Conservation (phyloP, 2,888 invertebrate genomes). For the Scotopteryx bipunctaria region DNA sequence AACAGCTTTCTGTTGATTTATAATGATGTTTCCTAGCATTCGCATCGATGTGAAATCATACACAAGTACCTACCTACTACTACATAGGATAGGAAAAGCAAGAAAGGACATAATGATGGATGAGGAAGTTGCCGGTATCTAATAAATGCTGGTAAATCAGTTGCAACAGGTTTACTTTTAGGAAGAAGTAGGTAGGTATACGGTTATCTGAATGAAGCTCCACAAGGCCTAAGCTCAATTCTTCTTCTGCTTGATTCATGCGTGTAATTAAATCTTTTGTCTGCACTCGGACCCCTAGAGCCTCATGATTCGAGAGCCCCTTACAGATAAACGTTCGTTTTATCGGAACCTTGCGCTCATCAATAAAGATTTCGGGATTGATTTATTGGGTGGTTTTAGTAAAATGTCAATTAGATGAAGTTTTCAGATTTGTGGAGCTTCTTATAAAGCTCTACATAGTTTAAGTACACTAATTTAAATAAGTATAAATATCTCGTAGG, state of each 20-base stretch:
- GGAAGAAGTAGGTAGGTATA: slow-evolving; percentile 6
- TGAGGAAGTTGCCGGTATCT: too few species aligned
- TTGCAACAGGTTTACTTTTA: slow-evolving; percentile 1
- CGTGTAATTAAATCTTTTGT: slow-evolving; percentile 83
- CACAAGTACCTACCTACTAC: too few species aligned
- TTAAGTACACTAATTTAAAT: too few species aligned
- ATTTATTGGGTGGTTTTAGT: slow-evolving; percentile 52
- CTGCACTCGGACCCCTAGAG: slow-evolving; percentile 58
- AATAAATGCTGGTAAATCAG: too few species aligned
- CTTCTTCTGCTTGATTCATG: slow-evolving; percentile 72
- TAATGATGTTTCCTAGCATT: too few species aligned
- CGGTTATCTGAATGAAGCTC: slow-evolving; percentile 57
- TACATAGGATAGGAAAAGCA: too few species aligned
- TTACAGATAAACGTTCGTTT: slow-evolving; percentile 51
- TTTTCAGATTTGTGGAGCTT: slow-evolving; percentile 2
- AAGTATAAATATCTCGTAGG: too few species aligned
- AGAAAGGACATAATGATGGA: too few species aligned
- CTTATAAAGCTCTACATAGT: neutral
- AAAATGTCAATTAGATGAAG: slow-evolving; percentile 4
- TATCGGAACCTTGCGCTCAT: slow-evolving; percentile 55
- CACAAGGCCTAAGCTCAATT: slow-evolving; percentile 42
- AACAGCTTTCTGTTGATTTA: too few species aligned
- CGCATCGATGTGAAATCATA: too few species aligned
- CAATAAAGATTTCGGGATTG: slow-evolving; percentile 59
- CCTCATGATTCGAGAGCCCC: slow-evolving; percentile 53